Evolutionary conservation across 2,797 vertebrate genomes (phyloP).

Genomic region (Hemitrygon akajei): DNA sequence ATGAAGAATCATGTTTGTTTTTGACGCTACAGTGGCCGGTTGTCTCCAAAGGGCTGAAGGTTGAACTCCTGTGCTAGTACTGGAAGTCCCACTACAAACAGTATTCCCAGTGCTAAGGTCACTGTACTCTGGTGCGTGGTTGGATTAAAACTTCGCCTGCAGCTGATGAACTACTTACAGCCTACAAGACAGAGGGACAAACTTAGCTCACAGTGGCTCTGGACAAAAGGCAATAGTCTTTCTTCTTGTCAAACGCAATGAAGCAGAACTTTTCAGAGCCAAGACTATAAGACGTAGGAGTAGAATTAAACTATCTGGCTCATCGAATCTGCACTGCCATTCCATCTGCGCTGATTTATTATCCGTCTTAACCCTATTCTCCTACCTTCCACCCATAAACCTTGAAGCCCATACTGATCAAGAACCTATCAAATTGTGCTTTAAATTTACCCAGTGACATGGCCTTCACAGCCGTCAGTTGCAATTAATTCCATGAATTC

Average conservation of each 20-base stretch:
- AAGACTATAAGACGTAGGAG: neutral
- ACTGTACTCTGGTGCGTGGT: neutral
- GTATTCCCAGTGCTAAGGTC: conserved; percentile 8
- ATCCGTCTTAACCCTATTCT: too few species aligned
- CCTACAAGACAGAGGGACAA: neutral
- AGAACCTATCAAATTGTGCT: too few species aligned
- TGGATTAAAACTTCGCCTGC: neutral
- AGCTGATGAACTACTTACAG: neutral
- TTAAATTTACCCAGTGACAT: too few species aligned
- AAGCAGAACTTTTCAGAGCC: neutral
- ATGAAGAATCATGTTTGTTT: neutral
- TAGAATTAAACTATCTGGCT: too few species aligned
- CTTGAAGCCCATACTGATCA: too few species aligned
- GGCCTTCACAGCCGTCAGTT: too few species aligned
- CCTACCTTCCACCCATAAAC: too few species aligned
- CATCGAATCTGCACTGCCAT: too few species aligned
- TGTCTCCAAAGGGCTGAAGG: neutral
- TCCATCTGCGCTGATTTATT: too few species aligned
- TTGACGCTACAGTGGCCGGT: neutral
- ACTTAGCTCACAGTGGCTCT: neutral
- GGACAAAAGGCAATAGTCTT: neutral
- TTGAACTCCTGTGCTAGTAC: conserved; percentile 9
- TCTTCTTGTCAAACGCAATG: neutral
- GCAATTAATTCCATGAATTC: too few species aligned
- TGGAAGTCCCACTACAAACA: too few species aligned